Percentiles rank a stretch among this genome's conserved stretches.
Evolutionary conservation across 2,888 invertebrate genomes (phyloP).

Genomic region (Tachina fera): DNA sequence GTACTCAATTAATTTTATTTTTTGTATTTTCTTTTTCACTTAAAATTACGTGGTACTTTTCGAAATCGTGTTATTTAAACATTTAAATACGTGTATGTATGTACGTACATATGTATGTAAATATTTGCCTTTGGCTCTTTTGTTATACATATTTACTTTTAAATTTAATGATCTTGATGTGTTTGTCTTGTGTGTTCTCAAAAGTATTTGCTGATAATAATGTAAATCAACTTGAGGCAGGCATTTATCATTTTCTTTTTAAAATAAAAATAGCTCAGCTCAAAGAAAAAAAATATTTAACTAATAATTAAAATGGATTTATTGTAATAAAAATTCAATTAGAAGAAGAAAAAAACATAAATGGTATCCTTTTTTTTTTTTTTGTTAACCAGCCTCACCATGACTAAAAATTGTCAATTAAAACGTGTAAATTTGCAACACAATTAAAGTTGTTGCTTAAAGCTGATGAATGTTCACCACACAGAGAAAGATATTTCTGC

Average conservation of each 20-base stretch:
- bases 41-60: conserved; percentile 24
- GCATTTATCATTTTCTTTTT: conserved; percentile 48
- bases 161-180: conserved; percentile 16
- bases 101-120: not conserved
- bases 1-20: conserved; percentile 3
- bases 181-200: not conserved
- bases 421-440: too few relatives aligned
- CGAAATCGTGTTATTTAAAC: conserved; percentile 32
- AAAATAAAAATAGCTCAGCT: conserved; percentile 25
- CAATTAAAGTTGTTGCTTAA: too few relatives aligned
- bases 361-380: not conserved
- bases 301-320: not conserved
- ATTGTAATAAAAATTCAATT: not conserved
- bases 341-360: not conserved
- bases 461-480: too few relatives aligned
- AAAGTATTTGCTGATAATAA: conserved; percentile 55
- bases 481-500: too few relatives aligned
- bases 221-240: conserved; percentile 61
- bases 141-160: conserved; percentile 5
- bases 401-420: not conserved
- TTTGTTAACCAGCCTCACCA: not conserved
- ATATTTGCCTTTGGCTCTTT: not conserved
- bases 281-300: conserved; percentile 17
- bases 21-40: not conserved
- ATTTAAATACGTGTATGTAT: too few relatives aligned